A percentile compares a stretch with the other conserved stretches of the same genome.
Conservation (phyloP, 1,140 invertebrate species). For the Episyrphus balteatus region DNA sequence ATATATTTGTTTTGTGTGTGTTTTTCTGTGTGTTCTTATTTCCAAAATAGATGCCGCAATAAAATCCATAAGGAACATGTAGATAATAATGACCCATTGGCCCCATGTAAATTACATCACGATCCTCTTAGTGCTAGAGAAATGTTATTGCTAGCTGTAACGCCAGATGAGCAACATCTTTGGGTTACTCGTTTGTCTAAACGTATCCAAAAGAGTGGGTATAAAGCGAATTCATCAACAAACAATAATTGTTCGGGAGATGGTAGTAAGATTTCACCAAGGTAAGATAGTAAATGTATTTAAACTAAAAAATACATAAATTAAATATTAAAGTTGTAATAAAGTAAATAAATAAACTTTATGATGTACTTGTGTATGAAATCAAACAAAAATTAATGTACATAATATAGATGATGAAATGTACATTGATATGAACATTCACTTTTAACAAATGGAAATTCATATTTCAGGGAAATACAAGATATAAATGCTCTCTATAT, state of each 20-base stretch:
- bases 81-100: slow-evolving; percentile 68
- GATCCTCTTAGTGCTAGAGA: slow-evolving; percentile 89
- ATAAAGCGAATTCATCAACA: slow-evolving; percentile 64
- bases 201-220: slow-evolving; percentile 88
- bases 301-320: too few relatives aligned
- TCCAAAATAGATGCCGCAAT: slow-evolving; percentile 65
- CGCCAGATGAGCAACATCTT: slow-evolving; percentile 76
- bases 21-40: background rate
- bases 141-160: slow-evolving; percentile 73
- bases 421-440: too few relatives aligned
- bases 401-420: too few relatives aligned
- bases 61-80: slow-evolving; percentile 96
- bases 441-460: too few relatives aligned
- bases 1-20: background rate
- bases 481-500: too few relatives aligned
- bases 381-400: too few relatives aligned
- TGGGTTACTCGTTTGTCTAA: slow-evolving; percentile 87
- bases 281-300: slow-evolving; percentile 37
- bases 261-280: slow-evolving; percentile 50
- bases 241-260: slow-evolving; percentile 47
- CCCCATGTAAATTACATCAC: slow-evolving; percentile 85
- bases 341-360: too few relatives aligned
- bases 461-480: too few relatives aligned
- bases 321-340: too few relatives aligned
- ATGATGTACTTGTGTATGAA: too few relatives aligned